Evolutionary conservation across 2,888 invertebrate genomes (phyloP).

Genomic region (Rhaphigaster nebulosa): DNA sequence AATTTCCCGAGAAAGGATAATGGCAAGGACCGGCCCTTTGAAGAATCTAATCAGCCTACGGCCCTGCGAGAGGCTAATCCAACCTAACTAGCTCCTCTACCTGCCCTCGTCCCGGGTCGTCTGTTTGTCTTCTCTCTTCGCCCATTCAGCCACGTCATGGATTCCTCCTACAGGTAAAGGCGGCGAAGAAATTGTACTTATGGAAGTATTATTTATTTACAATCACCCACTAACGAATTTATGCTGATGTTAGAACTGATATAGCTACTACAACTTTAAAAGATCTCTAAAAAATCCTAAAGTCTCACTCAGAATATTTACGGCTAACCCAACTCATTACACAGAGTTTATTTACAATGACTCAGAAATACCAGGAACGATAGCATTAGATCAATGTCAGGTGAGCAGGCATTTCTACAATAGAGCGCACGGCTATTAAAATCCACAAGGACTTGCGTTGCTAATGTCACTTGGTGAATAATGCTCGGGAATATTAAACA

Average conservation of each 20-base stretch:
- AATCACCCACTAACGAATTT: too few relatives aligned
- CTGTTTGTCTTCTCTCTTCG: neutral
- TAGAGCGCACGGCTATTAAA: neutral
- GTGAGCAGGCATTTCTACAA: conserved; percentile 25
- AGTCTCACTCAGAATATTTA: neutral
- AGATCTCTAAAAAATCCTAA: too few relatives aligned
- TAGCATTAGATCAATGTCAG: neutral
- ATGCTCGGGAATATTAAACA: neutral
- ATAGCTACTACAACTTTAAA: too few relatives aligned
- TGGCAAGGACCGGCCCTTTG: neutral
- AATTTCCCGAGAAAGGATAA: neutral
- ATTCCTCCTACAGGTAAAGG: neutral
- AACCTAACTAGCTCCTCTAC: neutral
- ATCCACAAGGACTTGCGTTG: conserved; percentile 22
- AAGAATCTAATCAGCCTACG: neutral
- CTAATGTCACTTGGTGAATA: neutral
- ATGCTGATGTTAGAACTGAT: too few relatives aligned
- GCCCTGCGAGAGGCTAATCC: neutral
- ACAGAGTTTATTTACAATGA: neutral
- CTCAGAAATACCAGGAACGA: neutral
- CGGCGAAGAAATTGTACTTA: too few relatives aligned
- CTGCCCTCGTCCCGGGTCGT: neutral
- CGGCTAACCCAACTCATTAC: neutral
- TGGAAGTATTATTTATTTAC: too few relatives aligned
- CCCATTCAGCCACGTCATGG: neutral